Evolutionary conservation across 1,140 invertebrate species (phyloP).

Genomic region (Macrobrachium nipponense): DNA sequence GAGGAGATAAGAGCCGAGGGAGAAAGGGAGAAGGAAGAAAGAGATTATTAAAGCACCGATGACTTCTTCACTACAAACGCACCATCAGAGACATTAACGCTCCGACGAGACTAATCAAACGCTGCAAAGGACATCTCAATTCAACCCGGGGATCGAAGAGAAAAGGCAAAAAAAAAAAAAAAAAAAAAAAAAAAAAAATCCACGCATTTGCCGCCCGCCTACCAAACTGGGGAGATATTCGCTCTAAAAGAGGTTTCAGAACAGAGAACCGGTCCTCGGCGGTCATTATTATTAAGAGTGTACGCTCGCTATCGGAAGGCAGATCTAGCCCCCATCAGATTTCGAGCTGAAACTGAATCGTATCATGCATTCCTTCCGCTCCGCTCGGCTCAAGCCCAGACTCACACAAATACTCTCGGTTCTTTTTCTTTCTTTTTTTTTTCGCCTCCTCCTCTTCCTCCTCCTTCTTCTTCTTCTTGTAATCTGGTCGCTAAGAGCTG

Average conservation of each 20-base stretch:
- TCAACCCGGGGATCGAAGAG: background rate
- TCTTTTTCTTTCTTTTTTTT: too few relatives aligned
- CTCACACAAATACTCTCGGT: too few relatives aligned
- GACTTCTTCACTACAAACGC: too few relatives aligned
- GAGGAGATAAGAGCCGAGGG: background rate
- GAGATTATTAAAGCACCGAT: too few relatives aligned
- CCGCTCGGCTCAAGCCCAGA: background rate
- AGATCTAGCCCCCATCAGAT: conserved; percentile 16
- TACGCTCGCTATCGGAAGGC: conserved; percentile 31
- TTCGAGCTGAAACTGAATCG: background rate
- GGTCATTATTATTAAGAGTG: conserved; percentile 45
- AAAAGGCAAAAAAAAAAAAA: background rate
- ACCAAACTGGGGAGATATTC: background rate
- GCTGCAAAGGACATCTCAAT: too few relatives aligned
- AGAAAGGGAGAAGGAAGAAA: background rate
- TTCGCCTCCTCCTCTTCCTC: too few relatives aligned
- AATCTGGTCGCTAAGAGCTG: too few relatives aligned
- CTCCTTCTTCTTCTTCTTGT: too few relatives aligned
- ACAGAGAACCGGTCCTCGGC: conserved; percentile 1
- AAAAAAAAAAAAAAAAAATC: background rate
- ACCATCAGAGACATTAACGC: too few relatives aligned
- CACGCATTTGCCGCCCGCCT: background rate
- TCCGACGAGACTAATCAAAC: too few relatives aligned
- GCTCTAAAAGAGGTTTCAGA: background rate
- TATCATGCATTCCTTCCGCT: background rate